These are phyloP conservation scores for Lepilemur septentrionalis DNA, from an alignment of 2,797 vertebrate species.

Conservation along the genomic window DNA sequence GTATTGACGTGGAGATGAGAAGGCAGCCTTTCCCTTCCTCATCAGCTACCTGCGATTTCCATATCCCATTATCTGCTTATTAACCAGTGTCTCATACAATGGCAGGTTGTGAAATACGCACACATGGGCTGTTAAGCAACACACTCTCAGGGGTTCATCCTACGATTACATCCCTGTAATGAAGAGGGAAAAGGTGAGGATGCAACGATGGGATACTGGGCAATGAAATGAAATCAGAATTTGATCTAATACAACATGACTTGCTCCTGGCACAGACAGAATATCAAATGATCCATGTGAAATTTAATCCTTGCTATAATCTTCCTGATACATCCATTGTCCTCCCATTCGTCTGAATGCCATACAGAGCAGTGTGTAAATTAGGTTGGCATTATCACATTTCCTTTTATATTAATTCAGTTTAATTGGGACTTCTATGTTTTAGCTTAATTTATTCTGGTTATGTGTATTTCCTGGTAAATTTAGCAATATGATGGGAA, in stretches of 20 bases:
- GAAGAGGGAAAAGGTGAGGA: conserved; percentile 68
- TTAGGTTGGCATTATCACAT: conserved; percentile 69
- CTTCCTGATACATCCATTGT: conserved; percentile 69
- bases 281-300: conserved; percentile 78
- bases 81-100: conserved; percentile 76
- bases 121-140: conserved; percentile 58
- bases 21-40: conserved; percentile 52
- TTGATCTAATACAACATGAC: conserved; percentile 82
- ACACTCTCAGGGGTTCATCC: conserved; percentile 65
- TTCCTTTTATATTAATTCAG: conserved; percentile 73
- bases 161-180: conserved; percentile 75
- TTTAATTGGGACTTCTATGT: conserved; percentile 73
- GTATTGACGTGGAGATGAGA: conserved; percentile 59
- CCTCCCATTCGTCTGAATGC: conserved; percentile 57
- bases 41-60: conserved; percentile 77
- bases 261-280: conserved; percentile 74
- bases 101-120: conserved; percentile 75
- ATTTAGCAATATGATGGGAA: conserved; percentile 36
- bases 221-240: conserved; percentile 72
- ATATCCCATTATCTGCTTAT: conserved; percentile 83
- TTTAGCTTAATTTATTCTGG: conserved; percentile 70
- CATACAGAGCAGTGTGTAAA: conserved; percentile 71
- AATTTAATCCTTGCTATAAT: conserved; percentile 78
- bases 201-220: conserved; percentile 61
- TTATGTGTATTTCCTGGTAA: conserved; percentile 59